Conservation (phyloP, 2,888 invertebrate genomes). For the Drosophila neotestacea region DNA sequence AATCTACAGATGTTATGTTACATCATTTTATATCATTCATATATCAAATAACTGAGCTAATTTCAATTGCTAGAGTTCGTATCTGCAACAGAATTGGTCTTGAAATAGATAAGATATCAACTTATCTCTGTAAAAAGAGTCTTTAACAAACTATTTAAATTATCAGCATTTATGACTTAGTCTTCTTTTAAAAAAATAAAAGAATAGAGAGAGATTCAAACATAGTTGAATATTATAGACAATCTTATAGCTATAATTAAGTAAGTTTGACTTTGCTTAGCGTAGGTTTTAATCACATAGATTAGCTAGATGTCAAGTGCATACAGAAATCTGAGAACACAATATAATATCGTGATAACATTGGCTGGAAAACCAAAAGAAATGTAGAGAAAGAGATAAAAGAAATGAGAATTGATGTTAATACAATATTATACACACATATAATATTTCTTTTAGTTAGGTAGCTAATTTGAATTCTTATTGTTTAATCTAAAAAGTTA, state of each 20-base stretch:
- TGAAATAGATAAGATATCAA: slow-evolving; percentile 14
- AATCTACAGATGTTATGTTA: not conserved
- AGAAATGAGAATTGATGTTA: too few species aligned
- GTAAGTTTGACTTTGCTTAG: not conserved
- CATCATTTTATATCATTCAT: not conserved
- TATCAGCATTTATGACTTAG: not conserved
- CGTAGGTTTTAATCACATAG: not conserved
- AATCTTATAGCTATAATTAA: not conserved
- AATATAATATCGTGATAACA: not conserved
- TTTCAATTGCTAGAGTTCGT: not conserved
- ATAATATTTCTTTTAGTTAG: too few species aligned
- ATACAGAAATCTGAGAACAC: not conserved
- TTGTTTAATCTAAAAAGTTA: too few species aligned
- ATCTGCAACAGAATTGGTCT: slow-evolving; percentile 3
- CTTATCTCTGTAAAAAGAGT: slow-evolving; percentile 4
- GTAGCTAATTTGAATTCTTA: too few species aligned
- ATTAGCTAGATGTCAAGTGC: not conserved
- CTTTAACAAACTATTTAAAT: not conserved
- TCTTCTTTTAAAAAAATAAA: not conserved
- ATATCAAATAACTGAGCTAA: slow-evolving; percentile 5
- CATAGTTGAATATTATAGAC: not conserved
- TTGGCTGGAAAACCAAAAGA: not conserved
- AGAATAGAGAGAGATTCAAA: not conserved
- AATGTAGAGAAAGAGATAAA: too few species aligned
- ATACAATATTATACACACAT: too few species aligned